Evolutionary conservation across 2,888 invertebrate species (phyloP).

Genomic region (Protophormia terraenovae): DNA sequence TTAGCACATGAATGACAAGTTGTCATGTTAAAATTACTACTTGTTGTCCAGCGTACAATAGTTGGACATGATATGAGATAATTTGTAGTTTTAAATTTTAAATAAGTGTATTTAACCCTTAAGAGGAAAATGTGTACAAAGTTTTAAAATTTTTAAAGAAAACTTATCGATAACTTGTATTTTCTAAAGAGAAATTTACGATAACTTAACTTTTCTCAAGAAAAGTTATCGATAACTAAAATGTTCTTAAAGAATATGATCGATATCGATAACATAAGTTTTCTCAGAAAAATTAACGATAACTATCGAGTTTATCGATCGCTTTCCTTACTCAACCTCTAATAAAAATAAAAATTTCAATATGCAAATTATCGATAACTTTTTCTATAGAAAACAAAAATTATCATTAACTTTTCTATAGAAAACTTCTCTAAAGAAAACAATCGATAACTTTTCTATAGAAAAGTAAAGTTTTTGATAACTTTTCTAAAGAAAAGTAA

Average conservation of each 20-base stretch:
- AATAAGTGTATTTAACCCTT: constrained; percentile 27
- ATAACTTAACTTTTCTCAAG: neutral
- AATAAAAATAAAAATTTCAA: too few species aligned
- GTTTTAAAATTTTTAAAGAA: neutral
- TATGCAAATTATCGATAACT: too few species aligned
- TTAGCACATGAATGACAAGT: neutral
- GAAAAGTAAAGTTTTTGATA: too few species aligned
- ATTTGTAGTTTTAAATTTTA: neutral
- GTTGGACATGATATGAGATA: neutral
- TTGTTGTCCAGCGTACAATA: neutral
- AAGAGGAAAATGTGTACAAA: neutral
- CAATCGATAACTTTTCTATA: too few species aligned
- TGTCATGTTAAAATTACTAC: constrained; percentile 11
- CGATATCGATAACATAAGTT: neutral
- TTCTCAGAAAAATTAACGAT: neutral
- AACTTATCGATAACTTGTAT: neutral
- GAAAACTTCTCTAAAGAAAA: too few species aligned
- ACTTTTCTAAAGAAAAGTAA: too few species aligned
- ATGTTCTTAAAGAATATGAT: neutral
- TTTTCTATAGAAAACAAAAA: too few species aligned
- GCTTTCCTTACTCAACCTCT: too few species aligned
- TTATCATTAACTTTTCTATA: too few species aligned
- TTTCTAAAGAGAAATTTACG: neutral
- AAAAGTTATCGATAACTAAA: neutral
- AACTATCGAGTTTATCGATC: neutral